Base-by-base conservation (phyloP, 2,888 invertebrate genomes). In the Hipparchia sbordonii region DNA sequence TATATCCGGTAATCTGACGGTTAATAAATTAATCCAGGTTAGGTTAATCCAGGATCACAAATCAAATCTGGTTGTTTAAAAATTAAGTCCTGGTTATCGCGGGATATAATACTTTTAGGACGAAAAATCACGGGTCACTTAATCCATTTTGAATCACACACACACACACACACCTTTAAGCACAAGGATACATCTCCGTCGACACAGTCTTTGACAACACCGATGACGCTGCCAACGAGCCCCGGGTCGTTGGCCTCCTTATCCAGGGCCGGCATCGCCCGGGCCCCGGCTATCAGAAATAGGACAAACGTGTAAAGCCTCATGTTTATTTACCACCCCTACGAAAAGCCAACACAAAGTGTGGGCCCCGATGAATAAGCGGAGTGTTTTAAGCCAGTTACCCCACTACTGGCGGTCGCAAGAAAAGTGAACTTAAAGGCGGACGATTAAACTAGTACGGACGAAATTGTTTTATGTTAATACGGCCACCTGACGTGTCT, bases 181-280 rank as follows among this genome's bases (percentile, higher is more conserved):
- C 97, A 97, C 87, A 96, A 88, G 76, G 95, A 93, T 82, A 96
- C 93, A 80, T 96, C 95, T 82, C 95, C 95, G 75, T 95, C 95
- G 71, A 95, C 95, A 85, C 97, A 97, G 82, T 96, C 96, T 88
- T 96, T 95, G 79, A 97, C 94, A 79, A 95, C 95, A 79, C 95
- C 95, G 74, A 96, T 87, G 59, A 96, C 95, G 79, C 88, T 88
- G 2, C 86, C 87, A 46, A 90, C 86, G 51, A 91, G 78, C 71
- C 89, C 87, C 12, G 89, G 86, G 74, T 92, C 92, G 77, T 90
- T 92, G n/a, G 93, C 94, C 63, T 95, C 94, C 79, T 95, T 95
- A 73, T 94, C 93, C 54, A 90, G 82, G 52, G 91, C 88, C 39
- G 94, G 94, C 91, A 92, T 93, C 59, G 93, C 91, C 82, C 86